Percentiles rank a stretch among this genome's conserved stretches.
These are phyloP conservation scores for Tromatobia lineatoria DNA, from an alignment of 2,888 invertebrate genomes.

Conservation along the genomic window DNA sequence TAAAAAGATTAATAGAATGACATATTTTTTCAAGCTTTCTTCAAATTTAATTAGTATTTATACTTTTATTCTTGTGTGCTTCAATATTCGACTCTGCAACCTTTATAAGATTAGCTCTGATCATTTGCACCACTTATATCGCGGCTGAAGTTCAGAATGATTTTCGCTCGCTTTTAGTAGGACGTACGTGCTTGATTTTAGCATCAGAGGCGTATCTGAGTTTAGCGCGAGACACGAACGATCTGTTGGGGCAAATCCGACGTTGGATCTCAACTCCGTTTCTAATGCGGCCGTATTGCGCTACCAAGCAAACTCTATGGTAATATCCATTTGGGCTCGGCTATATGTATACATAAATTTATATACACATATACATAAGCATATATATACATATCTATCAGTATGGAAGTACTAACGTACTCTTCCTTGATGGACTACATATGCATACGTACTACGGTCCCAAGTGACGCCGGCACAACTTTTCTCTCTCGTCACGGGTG, in stretches of 20 bases:
- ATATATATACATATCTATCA: neutral
- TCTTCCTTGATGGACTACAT: neutral
- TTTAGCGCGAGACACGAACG: conserved; percentile 39
- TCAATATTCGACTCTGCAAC: neutral
- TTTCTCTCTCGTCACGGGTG: conserved; percentile 54
- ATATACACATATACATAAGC: too few species aligned
- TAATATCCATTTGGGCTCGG: neutral
- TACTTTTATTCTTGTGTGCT: neutral
- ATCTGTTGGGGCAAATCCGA: conserved; percentile 27
- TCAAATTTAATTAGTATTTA: neutral
- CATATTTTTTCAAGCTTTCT: neutral
- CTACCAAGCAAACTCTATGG: neutral
- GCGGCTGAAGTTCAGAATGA: neutral
- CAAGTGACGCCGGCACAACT: conserved; percentile 53
- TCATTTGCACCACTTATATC: neutral
- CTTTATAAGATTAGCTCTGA: neutral
- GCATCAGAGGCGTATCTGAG: neutral
- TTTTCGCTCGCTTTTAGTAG: neutral
- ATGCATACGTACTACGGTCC: conserved; percentile 23
- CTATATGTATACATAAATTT: neutral
- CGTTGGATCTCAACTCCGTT: conserved; percentile 18
- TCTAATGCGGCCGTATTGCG: neutral
- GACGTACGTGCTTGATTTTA: conserved; percentile 11
- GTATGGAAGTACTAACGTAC: neutral
- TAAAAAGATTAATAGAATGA: too few species aligned